These are phyloP conservation scores for Heteromormyrus szaboi DNA, from an alignment of 2,797 vertebrate genomes.

Conservation along the genomic window DNA sequence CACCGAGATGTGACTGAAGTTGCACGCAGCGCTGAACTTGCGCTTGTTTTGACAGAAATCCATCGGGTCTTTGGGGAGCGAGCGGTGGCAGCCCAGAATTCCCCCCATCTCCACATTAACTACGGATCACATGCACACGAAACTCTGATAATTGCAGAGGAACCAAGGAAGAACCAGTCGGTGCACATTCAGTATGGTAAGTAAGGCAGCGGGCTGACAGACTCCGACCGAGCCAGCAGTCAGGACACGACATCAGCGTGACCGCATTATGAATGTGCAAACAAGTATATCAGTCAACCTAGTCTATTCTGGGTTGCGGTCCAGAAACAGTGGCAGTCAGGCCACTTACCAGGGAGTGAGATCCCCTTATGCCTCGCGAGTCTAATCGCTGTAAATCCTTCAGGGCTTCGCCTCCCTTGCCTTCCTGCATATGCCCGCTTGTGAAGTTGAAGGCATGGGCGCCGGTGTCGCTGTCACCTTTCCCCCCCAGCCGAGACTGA, in stretches of 20 bases:
- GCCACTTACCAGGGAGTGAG: background rate
- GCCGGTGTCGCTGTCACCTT: conserved; percentile 23
- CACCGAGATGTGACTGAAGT: conserved; percentile 87
- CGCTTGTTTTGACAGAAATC: conserved; percentile 77
- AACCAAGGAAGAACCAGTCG: background rate
- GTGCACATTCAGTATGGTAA: background rate
- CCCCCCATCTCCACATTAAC: conserved; percentile 70
- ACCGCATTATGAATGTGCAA: conserved; percentile 6
- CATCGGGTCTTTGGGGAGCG: conserved; percentile 84
- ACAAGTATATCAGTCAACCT: background rate
- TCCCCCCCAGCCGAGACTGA: conserved; percentile 18
- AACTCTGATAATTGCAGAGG: conserved; percentile 6
- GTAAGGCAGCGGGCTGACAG: background rate
- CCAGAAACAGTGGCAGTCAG: background rate
- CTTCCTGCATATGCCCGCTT: background rate
- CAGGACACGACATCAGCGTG: background rate
- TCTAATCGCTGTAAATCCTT: background rate
- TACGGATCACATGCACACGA: conserved; percentile 20
- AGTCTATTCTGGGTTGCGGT: background rate
- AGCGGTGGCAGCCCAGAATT: conserved; percentile 89
- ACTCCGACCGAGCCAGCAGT: background rate
- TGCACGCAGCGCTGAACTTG: conserved; percentile 93
- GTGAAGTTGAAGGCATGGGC: background rate
- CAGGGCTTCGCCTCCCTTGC: background rate
- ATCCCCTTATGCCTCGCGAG: background rate